Base-by-base conservation (phyloP, 2,113 vertebrate species). In the Thryonomys swinderianus region DNA sequence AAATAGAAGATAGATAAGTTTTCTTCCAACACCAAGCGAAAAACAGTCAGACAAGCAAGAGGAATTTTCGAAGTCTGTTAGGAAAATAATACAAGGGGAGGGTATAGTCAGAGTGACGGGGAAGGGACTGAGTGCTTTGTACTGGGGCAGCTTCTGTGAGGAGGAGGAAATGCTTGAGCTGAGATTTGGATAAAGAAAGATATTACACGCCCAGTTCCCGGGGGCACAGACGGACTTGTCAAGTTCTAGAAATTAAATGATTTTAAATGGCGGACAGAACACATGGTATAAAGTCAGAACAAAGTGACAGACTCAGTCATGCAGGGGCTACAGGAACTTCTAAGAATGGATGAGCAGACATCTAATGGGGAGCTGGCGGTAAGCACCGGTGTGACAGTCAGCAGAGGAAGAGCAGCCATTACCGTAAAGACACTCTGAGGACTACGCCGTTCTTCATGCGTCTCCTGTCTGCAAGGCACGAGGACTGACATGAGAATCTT, bases 171-270 rank as follows among this genome's bases (percentile, higher is more conserved):
- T 85, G 40, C 17, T 59, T 89, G 53, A 78, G 5, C 16, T 91
- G 14, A 42, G 59, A 89, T 6, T 16, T 42, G 10, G 32, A 27
- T 40, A 78, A 51, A 88, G 25, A 92, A 34, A 40, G 48, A 67
- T 4, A 61, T 2, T 16, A 82, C 7, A 45, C 18, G n/a, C 11
- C 5, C 9, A 83, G 18, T 16, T 25, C 2, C 21, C 88, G 25
- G 2, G 48, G 8, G 14, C 48, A 20, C 10, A 2, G 69, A 83
- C 2, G 71, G 81, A 78, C 5, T 11, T 27, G 3, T 10, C 57
- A 64, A 71, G 21, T 80, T 88, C 21, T 79, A 88, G 71, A 90
- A 71, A 95, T 37, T 10, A 59, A 86, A 79, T 45, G 34, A 91
- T 51, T 23, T 13, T 66, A 85, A 92, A 59, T 59, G 67, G 83